Evolutionary conservation across 2,113 vertebrate species (phyloP).

Genomic region (Natator depressus): DNA sequence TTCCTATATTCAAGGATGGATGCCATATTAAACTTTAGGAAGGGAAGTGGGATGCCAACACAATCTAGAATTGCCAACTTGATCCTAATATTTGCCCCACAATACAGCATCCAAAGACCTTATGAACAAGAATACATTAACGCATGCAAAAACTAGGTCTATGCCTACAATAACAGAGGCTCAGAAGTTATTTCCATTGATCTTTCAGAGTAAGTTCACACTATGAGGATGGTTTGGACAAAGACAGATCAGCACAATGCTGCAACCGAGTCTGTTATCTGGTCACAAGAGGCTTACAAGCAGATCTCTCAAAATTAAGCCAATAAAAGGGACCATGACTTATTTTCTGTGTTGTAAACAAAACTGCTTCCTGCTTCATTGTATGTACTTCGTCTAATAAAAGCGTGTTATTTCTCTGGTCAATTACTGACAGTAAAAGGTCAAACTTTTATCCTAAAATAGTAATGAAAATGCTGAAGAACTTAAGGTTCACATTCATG

Average conservation of each 20-base stretch:
- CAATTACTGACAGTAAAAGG: not conserved
- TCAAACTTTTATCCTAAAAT: not conserved
- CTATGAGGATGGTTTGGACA: not conserved
- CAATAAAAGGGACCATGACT: not conserved
- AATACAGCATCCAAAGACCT: not conserved
- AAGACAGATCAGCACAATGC: not conserved
- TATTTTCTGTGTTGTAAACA: not conserved
- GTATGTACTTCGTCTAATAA: not conserved
- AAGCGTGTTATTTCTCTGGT: too few relatives aligned
- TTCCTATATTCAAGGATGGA: not conserved
- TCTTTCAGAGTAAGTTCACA: not conserved
- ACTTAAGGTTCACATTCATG: not conserved
- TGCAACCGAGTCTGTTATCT: not conserved
- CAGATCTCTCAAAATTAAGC: not conserved
- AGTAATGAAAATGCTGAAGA: not conserved
- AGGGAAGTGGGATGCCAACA: not conserved
- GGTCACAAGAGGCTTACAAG: fast-evolving
- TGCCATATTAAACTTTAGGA: not conserved
- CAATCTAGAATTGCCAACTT: not conserved
- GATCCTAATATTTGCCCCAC: not conserved
- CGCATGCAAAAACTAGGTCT: not conserved
- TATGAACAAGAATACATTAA: not conserved
- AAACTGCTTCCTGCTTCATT: not conserved
- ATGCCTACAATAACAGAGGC: not conserved
- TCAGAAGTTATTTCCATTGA: not conserved